Percentiles rank a stretch among this genome's conserved stretches.
Evolutionary conservation across 2,797 vertebrate species (phyloP).

Genomic region (Esox masquinongy): DNA sequence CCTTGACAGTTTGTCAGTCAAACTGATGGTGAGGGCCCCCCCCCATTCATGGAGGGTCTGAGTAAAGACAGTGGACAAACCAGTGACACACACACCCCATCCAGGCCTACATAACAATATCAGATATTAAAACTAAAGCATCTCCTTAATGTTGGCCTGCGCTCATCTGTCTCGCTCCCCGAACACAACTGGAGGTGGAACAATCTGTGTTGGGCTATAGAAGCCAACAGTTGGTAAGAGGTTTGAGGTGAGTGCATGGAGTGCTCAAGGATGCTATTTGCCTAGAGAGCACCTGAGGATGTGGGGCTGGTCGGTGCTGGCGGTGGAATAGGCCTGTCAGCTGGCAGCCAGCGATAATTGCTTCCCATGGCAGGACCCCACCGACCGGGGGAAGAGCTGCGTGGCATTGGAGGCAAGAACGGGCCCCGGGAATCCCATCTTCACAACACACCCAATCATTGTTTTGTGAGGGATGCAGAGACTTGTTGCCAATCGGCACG

Average conservation of each 20-base stretch:
- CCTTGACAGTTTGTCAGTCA: conserved; percentile 46
- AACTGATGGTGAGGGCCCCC: conserved; percentile 33
- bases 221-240: conserved; percentile 90
- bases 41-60: not conserved
- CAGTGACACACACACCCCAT: conserved; percentile 1
- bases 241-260: conserved; percentile 90
- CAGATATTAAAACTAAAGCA: conserved; percentile 66
- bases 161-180: conserved; percentile 78
- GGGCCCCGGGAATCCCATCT: conserved; percentile 85
- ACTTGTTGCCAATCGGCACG: conserved; percentile 87
- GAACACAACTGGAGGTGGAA: conserved; percentile 82
- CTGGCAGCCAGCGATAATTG: conserved; percentile 97
- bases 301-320: conserved; percentile 85
- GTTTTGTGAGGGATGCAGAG: conserved; percentile 82
- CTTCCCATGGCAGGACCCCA: conserved; percentile 97
- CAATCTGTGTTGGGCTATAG: conserved; percentile 89
- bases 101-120: not conserved
- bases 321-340: conserved; percentile 93
- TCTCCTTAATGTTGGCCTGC: conserved; percentile 63
- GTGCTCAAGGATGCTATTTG: conserved; percentile 89
- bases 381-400: conserved; percentile 61
- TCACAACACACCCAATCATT: conserved; percentile 86
- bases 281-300: conserved; percentile 97
- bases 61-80: conserved; percentile 20
- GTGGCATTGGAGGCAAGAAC: conserved; percentile 39